phyloP scores from a whole-genome alignment of 1,140 invertebrate species.

The Liolophura sinensis region DNA sequence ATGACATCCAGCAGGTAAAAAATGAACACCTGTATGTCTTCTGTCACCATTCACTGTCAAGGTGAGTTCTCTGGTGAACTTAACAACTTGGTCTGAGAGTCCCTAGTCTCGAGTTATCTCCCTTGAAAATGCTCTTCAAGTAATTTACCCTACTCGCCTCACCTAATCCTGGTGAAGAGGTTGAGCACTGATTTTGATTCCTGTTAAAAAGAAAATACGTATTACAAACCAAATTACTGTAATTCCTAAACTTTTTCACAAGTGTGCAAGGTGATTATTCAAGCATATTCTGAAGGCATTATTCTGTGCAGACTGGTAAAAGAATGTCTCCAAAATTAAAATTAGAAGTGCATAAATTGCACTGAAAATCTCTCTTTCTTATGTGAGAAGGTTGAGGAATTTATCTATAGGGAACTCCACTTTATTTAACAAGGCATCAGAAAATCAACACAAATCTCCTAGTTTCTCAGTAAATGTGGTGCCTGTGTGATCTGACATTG shows the following conservation, averaged over 20 bases:
- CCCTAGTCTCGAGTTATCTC: no score
- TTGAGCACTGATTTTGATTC: constrained; percentile 96
- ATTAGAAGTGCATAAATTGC: no score
- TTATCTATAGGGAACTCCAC: constrained; percentile 64
- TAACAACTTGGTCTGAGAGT: no score
- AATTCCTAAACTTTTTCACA: not conserved
- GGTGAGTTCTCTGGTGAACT: no score
- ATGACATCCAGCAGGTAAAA: no score
- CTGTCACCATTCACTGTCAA: no score
- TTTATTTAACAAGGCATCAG: not conserved
- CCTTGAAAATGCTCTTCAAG: not conserved
- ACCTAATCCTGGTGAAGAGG: constrained; percentile 88
- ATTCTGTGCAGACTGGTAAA: no score
- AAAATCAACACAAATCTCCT: not conserved
- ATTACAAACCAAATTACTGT: constrained; percentile 4
- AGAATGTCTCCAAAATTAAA: no score
- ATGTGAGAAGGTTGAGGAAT: constrained; percentile 9
- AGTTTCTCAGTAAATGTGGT: not conserved
- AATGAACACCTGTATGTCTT: no score
- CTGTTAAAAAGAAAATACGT: constrained; percentile 59
- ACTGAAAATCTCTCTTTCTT: not conserved
- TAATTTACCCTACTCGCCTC: constrained; percentile 19
- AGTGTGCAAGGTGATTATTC: no score
- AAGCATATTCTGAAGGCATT: no score
- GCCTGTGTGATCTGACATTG: no score